Percentiles rank a stretch among this genome's conserved stretches.
Evolutionary conservation across 2,113 vertebrate genomes (phyloP).

Genomic region (Hippocampus comes): DNA sequence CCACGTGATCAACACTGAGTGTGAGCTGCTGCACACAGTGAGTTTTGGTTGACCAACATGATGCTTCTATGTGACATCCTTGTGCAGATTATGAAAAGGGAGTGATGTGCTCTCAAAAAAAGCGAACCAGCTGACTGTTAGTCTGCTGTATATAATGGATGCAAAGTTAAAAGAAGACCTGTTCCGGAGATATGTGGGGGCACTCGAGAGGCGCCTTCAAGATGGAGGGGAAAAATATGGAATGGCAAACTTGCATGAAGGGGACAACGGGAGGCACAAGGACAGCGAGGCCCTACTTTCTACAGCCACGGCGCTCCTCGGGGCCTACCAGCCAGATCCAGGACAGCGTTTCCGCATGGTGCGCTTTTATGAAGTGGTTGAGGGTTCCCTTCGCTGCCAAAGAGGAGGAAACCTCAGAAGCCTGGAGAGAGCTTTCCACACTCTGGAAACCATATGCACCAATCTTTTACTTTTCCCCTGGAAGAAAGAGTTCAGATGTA

Average conservation of each 20-base stretch:
- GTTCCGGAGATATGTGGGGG: slow-evolving; percentile 91
- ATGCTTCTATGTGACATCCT: slow-evolving; percentile 50
- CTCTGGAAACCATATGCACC: slow-evolving; percentile 87
- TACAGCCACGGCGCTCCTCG: slow-evolving; percentile 87
- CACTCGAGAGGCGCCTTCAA: slow-evolving; percentile 85
- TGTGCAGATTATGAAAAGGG: slow-evolving; percentile 56
- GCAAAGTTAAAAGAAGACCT: slow-evolving; percentile 95
- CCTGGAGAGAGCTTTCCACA: slow-evolving; percentile 82
- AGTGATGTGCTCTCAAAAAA: slow-evolving; percentile 51
- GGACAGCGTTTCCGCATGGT: slow-evolving; percentile 88
- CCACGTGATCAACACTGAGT: slow-evolving; percentile 34
- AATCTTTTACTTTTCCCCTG: slow-evolving; percentile 96
- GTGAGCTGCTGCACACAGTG: slow-evolving; percentile 28
- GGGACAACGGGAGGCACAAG: slow-evolving; percentile 69
- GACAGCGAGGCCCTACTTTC: slow-evolving; percentile 81
- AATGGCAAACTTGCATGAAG: slow-evolving; percentile 59
- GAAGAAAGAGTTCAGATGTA: slow-evolving; percentile 97
- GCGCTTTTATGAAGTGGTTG: slow-evolving; percentile 89
- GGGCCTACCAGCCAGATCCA: slow-evolving; percentile 88
- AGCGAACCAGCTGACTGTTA: slow-evolving; percentile 55
- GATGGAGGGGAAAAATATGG: slow-evolving; percentile 60
- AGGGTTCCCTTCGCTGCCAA: slow-evolving; percentile 83
- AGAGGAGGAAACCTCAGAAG: slow-evolving; percentile 81
- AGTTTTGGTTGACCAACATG: slow-evolving; percentile 57
- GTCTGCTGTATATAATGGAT: slow-evolving; percentile 83